Conservation (phyloP, 2,113 vertebrate genomes). For the Thalassoma bifasciatum region DNA sequence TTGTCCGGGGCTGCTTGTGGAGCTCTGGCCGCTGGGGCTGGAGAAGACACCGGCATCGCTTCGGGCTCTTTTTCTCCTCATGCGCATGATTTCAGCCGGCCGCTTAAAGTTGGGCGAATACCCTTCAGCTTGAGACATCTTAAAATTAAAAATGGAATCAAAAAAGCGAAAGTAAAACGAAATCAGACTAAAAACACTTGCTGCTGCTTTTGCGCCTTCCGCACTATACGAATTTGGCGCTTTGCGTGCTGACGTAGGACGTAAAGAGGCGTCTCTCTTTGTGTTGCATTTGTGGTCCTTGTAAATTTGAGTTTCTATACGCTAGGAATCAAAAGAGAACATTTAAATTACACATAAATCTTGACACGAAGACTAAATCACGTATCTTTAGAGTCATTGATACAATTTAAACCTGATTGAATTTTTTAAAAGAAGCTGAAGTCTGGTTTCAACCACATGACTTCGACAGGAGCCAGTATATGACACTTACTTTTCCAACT, state of each 20-base stretch:
- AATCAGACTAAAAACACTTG: neutral
- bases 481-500: neutral
- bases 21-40: neutral
- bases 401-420: too few species aligned
- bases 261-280: neutral
- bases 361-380: too few species aligned
- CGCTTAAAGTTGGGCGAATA: conserved; percentile 93
- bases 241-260: conserved; percentile 29
- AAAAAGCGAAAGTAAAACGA: accelerated
- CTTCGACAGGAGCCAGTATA: too few species aligned
- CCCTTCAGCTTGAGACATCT: conserved; percentile 81
- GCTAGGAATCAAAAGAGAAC: too few species aligned
- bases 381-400: too few species aligned
- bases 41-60: conserved; percentile 51
- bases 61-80: conserved; percentile 83
- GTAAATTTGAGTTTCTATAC: neutral
- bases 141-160: accelerated
- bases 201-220: conserved; percentile 26
- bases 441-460: too few species aligned
- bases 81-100: conserved; percentile 86
- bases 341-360: too few species aligned
- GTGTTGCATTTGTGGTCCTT: neutral
- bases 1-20: conserved; percentile 8
- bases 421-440: too few species aligned
- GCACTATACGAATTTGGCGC: conserved; percentile 67